These are phyloP conservation scores for Petrocephalus zakoni DNA, from an alignment of 2,113 vertebrate genomes.

Conservation along the genomic window DNA sequence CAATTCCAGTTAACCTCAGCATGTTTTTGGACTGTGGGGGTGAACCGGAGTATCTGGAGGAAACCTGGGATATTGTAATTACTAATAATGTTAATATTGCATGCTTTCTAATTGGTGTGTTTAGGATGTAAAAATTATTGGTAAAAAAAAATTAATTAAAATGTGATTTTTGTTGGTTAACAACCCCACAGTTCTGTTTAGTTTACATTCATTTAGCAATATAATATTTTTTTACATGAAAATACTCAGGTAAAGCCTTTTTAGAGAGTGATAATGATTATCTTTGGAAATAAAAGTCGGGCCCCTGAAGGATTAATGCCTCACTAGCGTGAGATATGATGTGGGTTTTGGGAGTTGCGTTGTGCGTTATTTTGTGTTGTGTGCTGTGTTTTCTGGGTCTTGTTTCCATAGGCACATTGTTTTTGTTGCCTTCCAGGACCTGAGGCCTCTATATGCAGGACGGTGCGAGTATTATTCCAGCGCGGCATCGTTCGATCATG, in stretches of 20 bases:
- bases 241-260: not conserved
- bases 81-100: not conserved
- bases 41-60: too few relatives aligned
- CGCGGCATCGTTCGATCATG: constrained; percentile 52
- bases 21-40: too few relatives aligned
- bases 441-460: constrained; percentile 84
- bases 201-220: not conserved
- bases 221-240: not conserved
- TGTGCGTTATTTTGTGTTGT: not conserved
- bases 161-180: not conserved
- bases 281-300: not conserved
- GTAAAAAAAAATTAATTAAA: not conserved
- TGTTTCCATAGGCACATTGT: not conserved
- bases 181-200: not conserved
- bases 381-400: not conserved
- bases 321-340: not conserved
- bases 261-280: not conserved
- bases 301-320: not conserved
- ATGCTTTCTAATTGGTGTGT: not conserved
- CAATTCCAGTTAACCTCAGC: too few relatives aligned
- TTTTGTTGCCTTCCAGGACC: constrained; percentile 66
- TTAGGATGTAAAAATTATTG: not conserved
- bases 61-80: not conserved
- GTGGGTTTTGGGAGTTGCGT: not conserved
- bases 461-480: constrained; percentile 85